Percentiles rank a stretch among this genome's conserved stretches.
phyloP scores from a whole-genome alignment of 1,140 invertebrate species.

The Papilio aristodemus region DNA sequence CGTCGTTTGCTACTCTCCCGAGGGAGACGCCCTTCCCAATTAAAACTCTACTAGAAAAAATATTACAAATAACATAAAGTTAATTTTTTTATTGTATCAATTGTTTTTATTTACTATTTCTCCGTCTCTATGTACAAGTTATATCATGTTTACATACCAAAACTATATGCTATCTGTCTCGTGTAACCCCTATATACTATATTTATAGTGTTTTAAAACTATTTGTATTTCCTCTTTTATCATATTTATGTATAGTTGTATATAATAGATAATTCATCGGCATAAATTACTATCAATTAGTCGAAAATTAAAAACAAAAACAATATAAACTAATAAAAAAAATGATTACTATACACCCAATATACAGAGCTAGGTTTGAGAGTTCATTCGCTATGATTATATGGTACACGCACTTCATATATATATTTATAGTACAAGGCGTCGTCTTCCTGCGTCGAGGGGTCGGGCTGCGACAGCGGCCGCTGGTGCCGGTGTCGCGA shows the following conservation, averaged over 20 bases:
- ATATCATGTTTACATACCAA: constrained; percentile 78
- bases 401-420: constrained; percentile 71
- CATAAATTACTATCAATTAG: constrained; percentile 79
- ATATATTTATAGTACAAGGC: constrained; percentile 73
- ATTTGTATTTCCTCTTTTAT: constrained; percentile 73
- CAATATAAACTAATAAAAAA: constrained; percentile 63
- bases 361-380: constrained; percentile 73
- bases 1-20: constrained; percentile 38
- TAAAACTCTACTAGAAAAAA: constrained; percentile 73
- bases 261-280: constrained; percentile 75
- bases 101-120: constrained; percentile 75
- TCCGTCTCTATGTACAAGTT: constrained; percentile 75
- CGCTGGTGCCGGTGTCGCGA: constrained; percentile 40
- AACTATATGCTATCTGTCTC: constrained; percentile 76
- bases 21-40: constrained; percentile 34
- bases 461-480: constrained; percentile 37
- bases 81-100: constrained; percentile 76
- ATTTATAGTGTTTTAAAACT: constrained; percentile 76
- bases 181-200: constrained; percentile 76
- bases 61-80: constrained; percentile 77
- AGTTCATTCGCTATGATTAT: constrained; percentile 70
- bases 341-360: constrained; percentile 78
- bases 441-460: constrained; percentile 53
- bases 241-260: constrained; percentile 66
- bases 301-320: constrained; percentile 70